These are phyloP conservation scores for Timema podura DNA, from an alignment of 2,888 invertebrate species.

Conservation along the genomic window DNA sequence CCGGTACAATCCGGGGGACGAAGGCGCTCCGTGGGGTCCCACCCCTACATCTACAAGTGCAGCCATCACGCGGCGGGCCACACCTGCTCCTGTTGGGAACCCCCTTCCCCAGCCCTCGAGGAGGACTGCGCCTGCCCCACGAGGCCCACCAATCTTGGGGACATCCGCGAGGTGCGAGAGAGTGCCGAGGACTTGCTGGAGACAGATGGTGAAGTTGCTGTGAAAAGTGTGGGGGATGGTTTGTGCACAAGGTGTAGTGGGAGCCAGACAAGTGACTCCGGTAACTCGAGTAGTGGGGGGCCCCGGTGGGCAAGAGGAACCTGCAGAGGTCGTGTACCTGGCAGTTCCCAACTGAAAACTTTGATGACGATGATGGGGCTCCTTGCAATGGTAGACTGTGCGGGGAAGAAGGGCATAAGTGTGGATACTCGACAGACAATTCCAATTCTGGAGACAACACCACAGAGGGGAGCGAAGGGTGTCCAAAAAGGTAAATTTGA, in stretches of 20 bases:
- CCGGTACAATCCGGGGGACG: conserved; percentile 39
- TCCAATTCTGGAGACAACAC: conserved; percentile 37
- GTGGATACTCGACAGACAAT: conserved; percentile 29
- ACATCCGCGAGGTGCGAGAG: conserved; percentile 50
- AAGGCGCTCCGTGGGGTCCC: conserved; percentile 47
- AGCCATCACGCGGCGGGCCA: conserved; percentile 48
- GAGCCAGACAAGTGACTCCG: no score
- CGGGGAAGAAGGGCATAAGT: conserved; percentile 27
- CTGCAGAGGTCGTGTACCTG: conserved; percentile 39
- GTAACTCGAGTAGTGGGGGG: no score
- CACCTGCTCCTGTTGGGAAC: conserved; percentile 47
- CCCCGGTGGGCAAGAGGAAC: conserved; percentile 42
- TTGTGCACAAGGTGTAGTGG: conserved; percentile 22
- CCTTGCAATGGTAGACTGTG: conserved; percentile 1
- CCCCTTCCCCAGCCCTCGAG: conserved; percentile 20
- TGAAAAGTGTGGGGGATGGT: conserved; percentile 13
- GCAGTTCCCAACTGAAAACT: conserved; percentile 39
- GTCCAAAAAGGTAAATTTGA: conserved; percentile 37
- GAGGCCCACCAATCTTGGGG: conserved; percentile 39
- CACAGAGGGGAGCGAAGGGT: conserved; percentile 39
- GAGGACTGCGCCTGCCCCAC: conserved; percentile 22
- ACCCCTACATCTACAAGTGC: conserved; percentile 48
- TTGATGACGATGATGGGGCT: conserved; percentile 35
- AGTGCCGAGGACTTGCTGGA: conserved; percentile 37
- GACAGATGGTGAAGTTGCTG: conserved; percentile 20